Evolutionary conservation across 2,797 vertebrate genomes (phyloP), one percentile per base, ranked within the genome.

Genomic region (Percopsis omiscomaycus): DNA sequence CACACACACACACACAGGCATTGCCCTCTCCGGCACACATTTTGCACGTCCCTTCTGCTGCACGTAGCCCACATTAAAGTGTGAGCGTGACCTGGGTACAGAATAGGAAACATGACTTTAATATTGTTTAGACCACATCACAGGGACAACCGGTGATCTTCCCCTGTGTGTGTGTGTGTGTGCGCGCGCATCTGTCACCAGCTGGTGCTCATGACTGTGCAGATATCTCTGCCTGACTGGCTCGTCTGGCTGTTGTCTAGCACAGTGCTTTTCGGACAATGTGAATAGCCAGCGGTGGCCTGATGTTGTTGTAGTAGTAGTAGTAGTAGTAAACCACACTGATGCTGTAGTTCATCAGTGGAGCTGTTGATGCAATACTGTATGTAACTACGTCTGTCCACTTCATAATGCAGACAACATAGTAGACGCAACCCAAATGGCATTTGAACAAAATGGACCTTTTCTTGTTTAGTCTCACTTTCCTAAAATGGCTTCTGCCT

Each of bases 191-290:
- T 11, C 76, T 77, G 78, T 65, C 86, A 82, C 86, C 86, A 90
- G 88, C 89, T 90, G 86, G 69, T 80, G 78, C 67, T 79, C 78
- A 64, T 89, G 88, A 89, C 84, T 58, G 60, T 82, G 86, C 86
- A 88, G 78, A 85, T 88, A 83, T 78, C 0, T 10, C 64, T 32
- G 64, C 42, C 46, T 68, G 71, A 75, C 71, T 64, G 51, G 64
- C 68, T 83, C 84, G 77, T 89, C 77, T 86, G 78, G 6, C 77
- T 86, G 78, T 8, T 59, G 61, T 63, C 67, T 73, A 80, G 78
- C 84, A 80, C 79, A 64, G 13, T 28, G 37, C 37, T 42, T 5
- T 37, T 37, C 32, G 8, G 8, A 37, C 32, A 4, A 8, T 37
- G 8, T 37, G 32, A 9, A 22, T 22, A 22, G 22, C 22, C 22